Conservation (phyloP, 2,113 vertebrate species). For the Scatophagus argus region DNA sequence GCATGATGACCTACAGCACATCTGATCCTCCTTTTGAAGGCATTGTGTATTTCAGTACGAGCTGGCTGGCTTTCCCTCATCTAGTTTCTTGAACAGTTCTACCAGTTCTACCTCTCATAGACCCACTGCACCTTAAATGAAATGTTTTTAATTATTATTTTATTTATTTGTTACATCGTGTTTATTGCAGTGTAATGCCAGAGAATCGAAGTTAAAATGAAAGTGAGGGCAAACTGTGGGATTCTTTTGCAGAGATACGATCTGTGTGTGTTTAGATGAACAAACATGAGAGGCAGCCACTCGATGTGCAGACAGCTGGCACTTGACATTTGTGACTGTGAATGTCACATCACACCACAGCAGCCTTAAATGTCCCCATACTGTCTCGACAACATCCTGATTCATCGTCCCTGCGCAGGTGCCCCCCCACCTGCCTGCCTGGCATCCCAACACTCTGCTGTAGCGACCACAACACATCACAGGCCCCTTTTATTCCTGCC, state of each 20-base stretch:
- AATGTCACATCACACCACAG: slow-evolving; percentile 43
- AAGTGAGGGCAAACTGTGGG: background rate
- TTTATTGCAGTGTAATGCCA: background rate
- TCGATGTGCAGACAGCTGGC: slow-evolving; percentile 57
- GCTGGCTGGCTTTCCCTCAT: background rate
- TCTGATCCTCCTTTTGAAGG: background rate
- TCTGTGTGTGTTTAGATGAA: slow-evolving; percentile 22
- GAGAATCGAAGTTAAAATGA: background rate
- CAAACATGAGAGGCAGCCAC: slow-evolving; percentile 27
- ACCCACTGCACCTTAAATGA: background rate
- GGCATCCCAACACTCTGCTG: slow-evolving; percentile 50
- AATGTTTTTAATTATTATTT: background rate
- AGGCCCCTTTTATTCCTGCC: background rate
- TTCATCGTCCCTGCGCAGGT: slow-evolving; percentile 57
- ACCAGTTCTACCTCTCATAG: background rate
- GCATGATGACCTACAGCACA: slow-evolving; percentile 26
- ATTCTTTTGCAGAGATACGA: background rate
- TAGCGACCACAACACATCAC: slow-evolving; percentile 10
- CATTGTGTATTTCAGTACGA: background rate
- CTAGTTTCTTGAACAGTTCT: background rate
- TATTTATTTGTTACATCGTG: background rate
- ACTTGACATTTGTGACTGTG: slow-evolving; percentile 64
- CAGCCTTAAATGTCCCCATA: slow-evolving; percentile 35
- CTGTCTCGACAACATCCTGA: slow-evolving; percentile 54
- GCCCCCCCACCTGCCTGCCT: slow-evolving; percentile 51